Evolutionary conservation across 2,888 invertebrate species (phyloP).

Genomic region (Leptinotarsa juncta): DNA sequence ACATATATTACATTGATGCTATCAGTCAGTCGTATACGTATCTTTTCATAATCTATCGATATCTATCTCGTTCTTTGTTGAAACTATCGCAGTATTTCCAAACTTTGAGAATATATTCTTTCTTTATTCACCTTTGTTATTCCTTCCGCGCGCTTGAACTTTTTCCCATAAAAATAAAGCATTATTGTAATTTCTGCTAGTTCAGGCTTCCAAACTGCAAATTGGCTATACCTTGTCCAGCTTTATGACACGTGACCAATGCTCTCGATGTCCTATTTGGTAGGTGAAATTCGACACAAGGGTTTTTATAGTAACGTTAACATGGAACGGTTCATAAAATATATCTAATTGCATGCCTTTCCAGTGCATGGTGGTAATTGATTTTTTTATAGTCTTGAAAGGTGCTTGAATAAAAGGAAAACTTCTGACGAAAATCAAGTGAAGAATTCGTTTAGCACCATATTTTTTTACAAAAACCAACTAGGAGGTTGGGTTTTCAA

Average conservation of each 20-base stretch:
- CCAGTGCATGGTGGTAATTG: conserved; percentile 2
- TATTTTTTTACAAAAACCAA: not conserved
- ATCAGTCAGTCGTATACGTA: too few relatives aligned
- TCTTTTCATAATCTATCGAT: not conserved
- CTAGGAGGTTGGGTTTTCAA: not conserved
- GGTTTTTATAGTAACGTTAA: conserved; percentile 22
- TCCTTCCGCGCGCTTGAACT: not conserved
- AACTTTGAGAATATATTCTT: not conserved
- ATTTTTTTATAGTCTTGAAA: conserved; percentile 10
- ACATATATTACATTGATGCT: too few relatives aligned
- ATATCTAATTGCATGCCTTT: conserved; percentile 23
- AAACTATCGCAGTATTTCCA: too few relatives aligned
- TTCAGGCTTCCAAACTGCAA: conserved; percentile 46
- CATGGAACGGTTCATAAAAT: conserved; percentile 33
- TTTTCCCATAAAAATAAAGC: conserved; percentile 30
- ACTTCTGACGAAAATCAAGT: not conserved
- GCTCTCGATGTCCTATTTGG: conserved; percentile 30
- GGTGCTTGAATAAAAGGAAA: not conserved
- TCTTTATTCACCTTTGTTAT: not conserved
- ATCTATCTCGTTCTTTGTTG: not conserved
- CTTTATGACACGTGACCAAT: conserved; percentile 52
- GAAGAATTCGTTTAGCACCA: not conserved
- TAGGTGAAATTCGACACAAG: conserved; percentile 24
- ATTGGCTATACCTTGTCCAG: conserved; percentile 43
- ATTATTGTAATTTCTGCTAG: conserved; percentile 32